These are phyloP conservation scores for human (Homo sapiens) DNA, from an alignment of 2,113 vertebrate genomes.

Conservation along the genomic window DNA sequence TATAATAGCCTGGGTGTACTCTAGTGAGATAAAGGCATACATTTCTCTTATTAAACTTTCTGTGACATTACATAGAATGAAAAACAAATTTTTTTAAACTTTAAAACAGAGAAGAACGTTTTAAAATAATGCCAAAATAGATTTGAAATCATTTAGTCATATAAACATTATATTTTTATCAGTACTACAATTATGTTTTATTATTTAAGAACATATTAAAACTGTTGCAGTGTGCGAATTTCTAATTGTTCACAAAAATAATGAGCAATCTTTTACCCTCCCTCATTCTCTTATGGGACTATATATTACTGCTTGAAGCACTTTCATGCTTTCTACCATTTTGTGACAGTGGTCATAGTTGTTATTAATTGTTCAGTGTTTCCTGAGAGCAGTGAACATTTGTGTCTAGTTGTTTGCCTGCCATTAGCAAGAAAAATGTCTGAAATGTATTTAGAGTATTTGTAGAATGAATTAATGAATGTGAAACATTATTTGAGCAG, in stretches of 20 bases:
- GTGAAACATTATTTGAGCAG: neutral
- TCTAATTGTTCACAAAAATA: neutral
- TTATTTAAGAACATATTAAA: neutral
- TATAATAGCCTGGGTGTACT: neutral
- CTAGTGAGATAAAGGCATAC: neutral
- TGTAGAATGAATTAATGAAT: conserved; percentile 32
- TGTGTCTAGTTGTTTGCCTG: neutral
- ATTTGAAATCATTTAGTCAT: neutral
- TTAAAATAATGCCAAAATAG: neutral
- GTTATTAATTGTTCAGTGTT: neutral
- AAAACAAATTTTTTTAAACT: neutral
- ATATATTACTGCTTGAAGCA: neutral
- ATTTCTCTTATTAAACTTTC: neutral
- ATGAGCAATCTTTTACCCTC: neutral
- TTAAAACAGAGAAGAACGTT: neutral
- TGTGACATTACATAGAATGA: neutral
- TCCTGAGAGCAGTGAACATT: neutral
- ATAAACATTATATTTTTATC: neutral
- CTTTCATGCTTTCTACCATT: neutral
- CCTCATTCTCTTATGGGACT: neutral
- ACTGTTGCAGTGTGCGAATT: neutral
- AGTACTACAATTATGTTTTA: neutral
- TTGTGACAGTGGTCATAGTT: neutral
- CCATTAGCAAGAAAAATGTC: neutral
- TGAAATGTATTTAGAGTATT: conserved; percentile 10